A percentile compares a stretch with the other conserved stretches of the same genome.
phyloP scores from a whole-genome alignment of 1,140 invertebrate species.

The Leptopilina boulardi region DNA sequence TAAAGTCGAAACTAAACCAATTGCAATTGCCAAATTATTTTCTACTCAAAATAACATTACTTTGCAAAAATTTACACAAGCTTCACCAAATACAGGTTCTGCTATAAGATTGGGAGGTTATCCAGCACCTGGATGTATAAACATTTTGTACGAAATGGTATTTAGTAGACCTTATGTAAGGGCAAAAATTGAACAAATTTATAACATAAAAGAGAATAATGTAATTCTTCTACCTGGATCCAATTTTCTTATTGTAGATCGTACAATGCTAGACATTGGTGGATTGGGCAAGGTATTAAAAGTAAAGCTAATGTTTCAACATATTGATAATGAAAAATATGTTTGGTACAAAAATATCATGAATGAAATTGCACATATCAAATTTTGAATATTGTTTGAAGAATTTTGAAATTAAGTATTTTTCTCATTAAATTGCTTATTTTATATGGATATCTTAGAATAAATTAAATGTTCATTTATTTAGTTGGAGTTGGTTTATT shows the following conservation, averaged over 20 bases:
- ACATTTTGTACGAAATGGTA: background rate
- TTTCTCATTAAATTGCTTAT: too few species aligned
- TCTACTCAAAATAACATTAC: background rate
- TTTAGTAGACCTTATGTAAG: background rate
- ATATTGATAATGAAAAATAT: background rate
- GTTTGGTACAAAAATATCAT: too few species aligned
- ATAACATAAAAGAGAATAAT: background rate
- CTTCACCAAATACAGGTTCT: background rate
- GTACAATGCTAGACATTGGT: background rate
- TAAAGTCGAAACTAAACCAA: background rate
- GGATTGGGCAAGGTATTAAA: background rate
- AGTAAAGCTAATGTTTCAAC: background rate
- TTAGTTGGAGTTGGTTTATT: too few species aligned
- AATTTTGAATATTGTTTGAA: too few species aligned
- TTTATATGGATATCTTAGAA: too few species aligned
- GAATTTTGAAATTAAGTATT: too few species aligned
- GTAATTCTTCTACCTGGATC: background rate
- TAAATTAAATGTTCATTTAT: too few species aligned
- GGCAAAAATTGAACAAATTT: background rate
- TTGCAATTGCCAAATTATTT: too few species aligned
- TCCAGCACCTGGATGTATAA: background rate
- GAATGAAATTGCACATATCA: too few species aligned
- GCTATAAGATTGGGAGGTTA: background rate
- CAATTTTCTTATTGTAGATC: background rate
- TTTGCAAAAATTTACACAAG: background rate